These are phyloP conservation scores for Molothrus ater DNA, from an alignment of 2,797 vertebrate species.

Conservation along the genomic window DNA sequence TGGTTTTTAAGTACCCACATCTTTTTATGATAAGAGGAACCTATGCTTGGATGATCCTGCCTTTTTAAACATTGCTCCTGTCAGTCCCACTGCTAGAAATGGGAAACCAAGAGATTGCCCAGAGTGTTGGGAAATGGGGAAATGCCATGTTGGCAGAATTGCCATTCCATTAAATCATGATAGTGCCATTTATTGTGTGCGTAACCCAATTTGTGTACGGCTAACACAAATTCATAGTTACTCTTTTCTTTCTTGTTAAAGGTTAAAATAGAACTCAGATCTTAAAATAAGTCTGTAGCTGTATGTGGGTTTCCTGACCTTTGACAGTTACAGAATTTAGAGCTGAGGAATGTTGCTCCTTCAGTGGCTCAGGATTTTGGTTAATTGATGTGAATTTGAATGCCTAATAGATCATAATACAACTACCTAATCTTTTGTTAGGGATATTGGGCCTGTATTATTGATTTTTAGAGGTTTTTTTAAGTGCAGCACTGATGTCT, in stretches of 20 bases:
- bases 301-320: background rate
- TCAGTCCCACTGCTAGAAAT: background rate
- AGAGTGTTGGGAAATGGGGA: background rate
- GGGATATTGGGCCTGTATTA: background rate
- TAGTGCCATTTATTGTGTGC: accelerated
- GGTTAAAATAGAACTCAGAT: background rate
- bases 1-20: background rate
- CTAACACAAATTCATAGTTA: background rate
- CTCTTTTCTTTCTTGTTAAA: background rate
- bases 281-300: background rate
- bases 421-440: background rate
- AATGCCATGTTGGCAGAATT: background rate
- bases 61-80: background rate
- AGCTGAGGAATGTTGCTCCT: background rate
- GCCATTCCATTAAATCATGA: accelerated
- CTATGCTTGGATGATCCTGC: background rate
- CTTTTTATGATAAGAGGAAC: background rate
- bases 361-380: background rate
- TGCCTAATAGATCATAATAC: background rate
- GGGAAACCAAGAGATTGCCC: background rate
- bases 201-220: background rate
- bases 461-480: no score
- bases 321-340: background rate
- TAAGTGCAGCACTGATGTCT: background rate
- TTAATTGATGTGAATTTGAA: background rate